Percentiles rank a stretch among this genome's conserved stretches.
These are phyloP conservation scores for Phaethornis superciliosus DNA, from an alignment of 2,113 vertebrate species.

Conservation along the genomic window DNA sequence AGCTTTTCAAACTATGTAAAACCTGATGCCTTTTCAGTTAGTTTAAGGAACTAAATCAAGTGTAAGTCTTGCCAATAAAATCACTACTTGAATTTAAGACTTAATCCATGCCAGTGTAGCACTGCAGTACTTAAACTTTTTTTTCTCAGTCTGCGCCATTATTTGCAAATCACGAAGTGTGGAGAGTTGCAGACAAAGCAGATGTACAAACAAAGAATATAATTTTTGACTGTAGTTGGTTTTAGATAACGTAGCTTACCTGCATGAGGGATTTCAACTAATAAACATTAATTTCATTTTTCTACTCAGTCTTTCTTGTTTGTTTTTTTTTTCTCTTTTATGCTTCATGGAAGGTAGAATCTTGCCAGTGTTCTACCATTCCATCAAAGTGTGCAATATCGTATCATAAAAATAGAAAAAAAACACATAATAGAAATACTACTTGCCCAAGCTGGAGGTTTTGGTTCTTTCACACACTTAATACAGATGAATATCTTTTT, in stretches of 20 bases:
- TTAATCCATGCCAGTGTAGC: background rate
- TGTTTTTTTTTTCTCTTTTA: background rate
- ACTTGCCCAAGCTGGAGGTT: background rate
- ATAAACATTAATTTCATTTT: background rate
- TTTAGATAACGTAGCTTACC: background rate
- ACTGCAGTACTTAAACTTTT: background rate
- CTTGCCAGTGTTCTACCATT: background rate
- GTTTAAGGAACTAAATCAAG: background rate
- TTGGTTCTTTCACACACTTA: background rate
- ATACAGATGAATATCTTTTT: background rate
- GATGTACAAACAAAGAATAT: background rate
- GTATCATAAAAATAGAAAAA: background rate
- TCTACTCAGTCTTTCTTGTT: background rate
- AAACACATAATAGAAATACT: background rate
- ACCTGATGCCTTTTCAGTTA: background rate
- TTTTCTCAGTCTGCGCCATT: background rate
- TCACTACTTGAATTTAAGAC: background rate
- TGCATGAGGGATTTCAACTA: background rate
- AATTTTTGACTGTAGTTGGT: background rate
- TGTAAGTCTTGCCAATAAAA: conserved; percentile 18
- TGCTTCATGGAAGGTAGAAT: background rate
- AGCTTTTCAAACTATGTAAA: background rate
- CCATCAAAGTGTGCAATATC: background rate
- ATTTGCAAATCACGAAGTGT: conserved; percentile 24
- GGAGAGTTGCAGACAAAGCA: background rate